phyloP scores from a whole-genome alignment of 2,888 invertebrate genomes.

The Drosophila ezoana region DNA sequence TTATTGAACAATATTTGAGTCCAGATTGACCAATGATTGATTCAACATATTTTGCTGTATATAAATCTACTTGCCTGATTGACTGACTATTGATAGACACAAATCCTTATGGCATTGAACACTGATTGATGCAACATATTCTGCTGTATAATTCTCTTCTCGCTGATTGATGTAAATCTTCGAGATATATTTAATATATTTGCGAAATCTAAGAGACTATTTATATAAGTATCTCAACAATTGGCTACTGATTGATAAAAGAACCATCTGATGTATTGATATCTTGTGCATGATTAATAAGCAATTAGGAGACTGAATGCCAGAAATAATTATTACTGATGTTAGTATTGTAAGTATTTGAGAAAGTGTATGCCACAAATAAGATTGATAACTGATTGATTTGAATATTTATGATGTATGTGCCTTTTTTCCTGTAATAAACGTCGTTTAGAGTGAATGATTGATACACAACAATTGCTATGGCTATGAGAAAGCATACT shows the following conservation, averaged over 20 bases:
- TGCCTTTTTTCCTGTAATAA: background rate
- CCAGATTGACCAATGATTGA: no score
- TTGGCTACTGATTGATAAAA: no score
- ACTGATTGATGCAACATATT: background rate
- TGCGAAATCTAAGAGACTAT: no score
- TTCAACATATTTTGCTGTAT: no score
- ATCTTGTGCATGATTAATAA: no score
- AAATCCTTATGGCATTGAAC: background rate
- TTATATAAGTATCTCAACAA: no score
- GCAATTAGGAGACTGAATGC: background rate
- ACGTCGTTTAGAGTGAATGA: constrained; percentile 3
- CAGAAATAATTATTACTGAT: background rate
- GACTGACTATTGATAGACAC: background rate
- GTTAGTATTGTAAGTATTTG: background rate
- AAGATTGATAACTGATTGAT: constrained; percentile 18
- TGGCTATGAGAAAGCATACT: background rate
- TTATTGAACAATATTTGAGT: no score
- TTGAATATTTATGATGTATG: background rate
- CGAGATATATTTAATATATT: background rate
- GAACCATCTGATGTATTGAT: no score
- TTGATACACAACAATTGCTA: background rate
- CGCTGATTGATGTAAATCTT: background rate
- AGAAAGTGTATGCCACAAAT: background rate
- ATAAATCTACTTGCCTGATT: no score
- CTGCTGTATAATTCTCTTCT: no score